A percentile compares a stretch with the other conserved stretches of the same genome.
These are phyloP conservation scores for Molossus molossus DNA, from an alignment of 2,797 vertebrate species.

Conservation along the genomic window DNA sequence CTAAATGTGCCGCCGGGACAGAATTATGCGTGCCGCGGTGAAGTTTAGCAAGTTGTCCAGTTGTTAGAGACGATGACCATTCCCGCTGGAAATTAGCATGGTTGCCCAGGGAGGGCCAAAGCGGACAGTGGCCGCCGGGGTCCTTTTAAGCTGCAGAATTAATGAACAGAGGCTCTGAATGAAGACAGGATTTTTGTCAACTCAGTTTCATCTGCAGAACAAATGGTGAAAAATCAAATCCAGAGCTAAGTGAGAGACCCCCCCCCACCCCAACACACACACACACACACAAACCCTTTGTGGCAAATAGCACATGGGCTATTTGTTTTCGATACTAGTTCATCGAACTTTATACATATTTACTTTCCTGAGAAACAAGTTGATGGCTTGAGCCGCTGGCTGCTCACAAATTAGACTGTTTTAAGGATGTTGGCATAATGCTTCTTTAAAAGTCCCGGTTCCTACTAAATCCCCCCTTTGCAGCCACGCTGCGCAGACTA, in stretches of 20 bases:
- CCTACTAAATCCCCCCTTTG: neutral
- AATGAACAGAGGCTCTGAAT: neutral
- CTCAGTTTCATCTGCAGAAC: neutral
- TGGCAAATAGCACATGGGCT: neutral
- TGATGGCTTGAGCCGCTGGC: neutral
- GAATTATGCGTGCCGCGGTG: neutral
- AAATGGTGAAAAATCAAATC: neutral
- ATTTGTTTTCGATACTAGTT: neutral
- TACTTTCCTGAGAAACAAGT: conserved; percentile 24
- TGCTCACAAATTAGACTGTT: neutral
- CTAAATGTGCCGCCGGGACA: neutral
- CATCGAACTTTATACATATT: neutral
- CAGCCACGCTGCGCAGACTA: neutral
- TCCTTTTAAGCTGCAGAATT: neutral
- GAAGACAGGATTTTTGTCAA: neutral
- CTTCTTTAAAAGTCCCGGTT: neutral
- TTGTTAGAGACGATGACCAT: neutral
- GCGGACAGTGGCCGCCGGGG: neutral
- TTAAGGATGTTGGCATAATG: neutral
- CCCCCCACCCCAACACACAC: no score
- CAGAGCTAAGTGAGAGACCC: neutral
- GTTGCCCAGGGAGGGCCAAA: neutral
- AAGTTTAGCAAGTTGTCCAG: neutral
- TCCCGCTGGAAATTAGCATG: neutral
- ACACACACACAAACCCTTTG: neutral